Conservation (phyloP, 2,797 vertebrate genomes). For the Danio kyathit region DNA sequence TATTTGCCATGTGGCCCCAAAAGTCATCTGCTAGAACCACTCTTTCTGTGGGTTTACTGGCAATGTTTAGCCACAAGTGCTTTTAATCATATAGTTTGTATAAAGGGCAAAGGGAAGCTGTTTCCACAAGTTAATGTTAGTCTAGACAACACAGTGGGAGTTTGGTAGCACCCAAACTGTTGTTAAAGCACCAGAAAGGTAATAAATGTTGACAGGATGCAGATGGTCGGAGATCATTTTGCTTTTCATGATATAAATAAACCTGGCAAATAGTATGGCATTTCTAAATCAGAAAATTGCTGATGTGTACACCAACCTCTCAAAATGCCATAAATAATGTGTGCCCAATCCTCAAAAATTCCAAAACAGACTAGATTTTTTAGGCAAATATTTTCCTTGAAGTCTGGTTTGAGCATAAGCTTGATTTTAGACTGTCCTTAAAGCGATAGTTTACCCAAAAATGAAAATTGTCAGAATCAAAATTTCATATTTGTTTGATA, state of each 20-base stretch:
- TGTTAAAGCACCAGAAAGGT: constrained; percentile 55
- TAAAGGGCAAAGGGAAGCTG: constrained; percentile 19
- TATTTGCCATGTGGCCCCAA: constrained; percentile 33
- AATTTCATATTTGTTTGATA: no score
- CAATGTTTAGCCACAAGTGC: constrained; percentile 53
- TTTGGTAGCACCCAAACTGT: constrained; percentile 59
- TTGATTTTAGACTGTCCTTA: neutral
- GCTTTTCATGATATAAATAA: constrained; percentile 18
- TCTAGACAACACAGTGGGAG: constrained; percentile 66
- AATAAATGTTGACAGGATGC: constrained; percentile 55
- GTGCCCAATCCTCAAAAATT: constrained; percentile 7
- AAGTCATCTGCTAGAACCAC: constrained; percentile 25
- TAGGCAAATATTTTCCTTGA: neutral
- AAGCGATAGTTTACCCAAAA: neutral
- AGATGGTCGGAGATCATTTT: constrained; percentile 54
- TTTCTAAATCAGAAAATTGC: neutral
- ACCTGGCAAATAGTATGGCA: neutral
- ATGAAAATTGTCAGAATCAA: neutral
- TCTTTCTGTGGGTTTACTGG: constrained; percentile 61
- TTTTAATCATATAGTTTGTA: constrained; percentile 58
- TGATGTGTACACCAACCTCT: neutral
- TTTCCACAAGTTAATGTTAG: constrained; percentile 27
- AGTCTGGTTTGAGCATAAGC: neutral
- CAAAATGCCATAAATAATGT: neutral
- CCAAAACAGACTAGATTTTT: neutral